Evolutionary conservation across 2,888 invertebrate genomes (phyloP), one percentile per base, ranked within the genome.

Genomic region (Eupithecia dodoneata): DNA sequence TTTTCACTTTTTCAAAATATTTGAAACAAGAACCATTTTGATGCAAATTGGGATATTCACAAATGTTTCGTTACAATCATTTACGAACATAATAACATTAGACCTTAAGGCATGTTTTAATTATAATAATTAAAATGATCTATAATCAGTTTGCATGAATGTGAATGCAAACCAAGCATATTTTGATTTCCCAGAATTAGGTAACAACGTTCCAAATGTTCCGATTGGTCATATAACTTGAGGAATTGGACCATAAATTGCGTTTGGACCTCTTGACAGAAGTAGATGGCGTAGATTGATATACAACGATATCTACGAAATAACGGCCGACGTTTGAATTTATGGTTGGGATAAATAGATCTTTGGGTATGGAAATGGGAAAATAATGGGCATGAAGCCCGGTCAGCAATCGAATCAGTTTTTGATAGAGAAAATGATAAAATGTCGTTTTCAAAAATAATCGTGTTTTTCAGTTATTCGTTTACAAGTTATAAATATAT

Each of bases 271-370:
- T 88, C 89, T 87, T 87, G 90, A 90, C 91, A 90, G 89, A 88
- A 88, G 86, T 89, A 88, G 86, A 87, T 89, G 91, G 90, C 91
- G 85, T 87, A 84, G 91, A 93, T 92, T 92, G 92, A 93, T 93
- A 91, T 89, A 91, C 86, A 86, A 87, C 85, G 85, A 88, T 88
- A 87, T 89, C 85, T 83, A 86, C 87, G 89, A 90, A 90, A 89
- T 90, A 89, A 89, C 86, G 86, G 85, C 86, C 84, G 86, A 85
- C 84, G 79, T 83, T 85, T 81, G 82, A 87, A 92, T 92, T 92
- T 93, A 91, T 91, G 80, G 88, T 78, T 77, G 79, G 83, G 81
- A 84, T 86, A 85, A 86, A 86, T 83, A 87, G 84, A 86, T 84
- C 83, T 82, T 83, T 75, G 77, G 77, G 70, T 79, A 81, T 80